Evolutionary conservation across 2,888 invertebrate species (phyloP).

Genomic region (Acleris literana): DNA sequence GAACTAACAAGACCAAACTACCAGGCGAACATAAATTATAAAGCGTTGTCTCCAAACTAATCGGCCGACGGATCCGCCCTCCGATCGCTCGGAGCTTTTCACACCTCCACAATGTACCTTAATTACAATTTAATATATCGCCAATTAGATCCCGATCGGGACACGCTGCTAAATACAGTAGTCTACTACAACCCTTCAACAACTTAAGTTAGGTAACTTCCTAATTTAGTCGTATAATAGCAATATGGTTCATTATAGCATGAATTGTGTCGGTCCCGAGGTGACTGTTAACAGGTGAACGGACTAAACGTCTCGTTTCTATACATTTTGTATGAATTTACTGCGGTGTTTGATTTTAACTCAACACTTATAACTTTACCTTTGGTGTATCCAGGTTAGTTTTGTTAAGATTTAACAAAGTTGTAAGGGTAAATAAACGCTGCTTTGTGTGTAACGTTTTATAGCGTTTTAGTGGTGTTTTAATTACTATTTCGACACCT

Average conservation of each 20-base stretch:
- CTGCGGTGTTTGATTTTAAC: conserved; percentile 33
- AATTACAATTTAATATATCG: conserved; percentile 42
- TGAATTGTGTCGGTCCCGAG: conserved; percentile 33
- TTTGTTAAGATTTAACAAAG: no score
- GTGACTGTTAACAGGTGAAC: conserved; percentile 35
- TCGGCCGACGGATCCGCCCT: conserved; percentile 23
- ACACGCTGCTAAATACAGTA: conserved; percentile 31
- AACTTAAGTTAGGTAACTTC: conserved; percentile 22
- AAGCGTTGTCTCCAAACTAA: conserved; percentile 29
- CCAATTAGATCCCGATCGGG: conserved; percentile 41
- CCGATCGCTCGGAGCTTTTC: conserved; percentile 26
- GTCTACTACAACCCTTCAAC: conserved; percentile 20
- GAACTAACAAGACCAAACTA: conserved; percentile 16
- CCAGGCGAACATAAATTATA: conserved; percentile 22
- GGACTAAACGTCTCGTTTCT: conserved; percentile 36
- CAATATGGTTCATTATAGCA: conserved; percentile 35
- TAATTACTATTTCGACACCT: not conserved
- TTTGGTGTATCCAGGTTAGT: not conserved
- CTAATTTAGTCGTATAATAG: conserved; percentile 20
- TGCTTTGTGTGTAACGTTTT: not conserved
- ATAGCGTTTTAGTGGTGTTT: not conserved
- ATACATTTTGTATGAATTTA: conserved; percentile 38
- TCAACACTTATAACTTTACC: conserved; percentile 29
- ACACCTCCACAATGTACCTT: conserved; percentile 38
- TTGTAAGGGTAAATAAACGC: no score